phyloP scores from a whole-genome alignment of 1,140 invertebrate genomes.

The Aphaenogaster floridana region DNA sequence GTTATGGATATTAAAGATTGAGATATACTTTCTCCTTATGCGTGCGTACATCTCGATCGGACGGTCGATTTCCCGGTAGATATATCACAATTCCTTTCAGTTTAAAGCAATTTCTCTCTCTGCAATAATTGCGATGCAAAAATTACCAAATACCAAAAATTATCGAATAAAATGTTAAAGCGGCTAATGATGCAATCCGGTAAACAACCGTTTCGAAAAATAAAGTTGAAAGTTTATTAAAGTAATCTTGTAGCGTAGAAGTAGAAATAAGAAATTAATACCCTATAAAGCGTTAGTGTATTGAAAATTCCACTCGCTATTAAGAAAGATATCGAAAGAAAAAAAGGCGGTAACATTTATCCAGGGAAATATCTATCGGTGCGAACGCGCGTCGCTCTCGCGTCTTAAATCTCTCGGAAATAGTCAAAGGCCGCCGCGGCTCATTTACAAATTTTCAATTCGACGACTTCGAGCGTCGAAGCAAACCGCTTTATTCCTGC shows the following conservation, averaged over 20 bases:
- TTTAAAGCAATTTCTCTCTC: neutral
- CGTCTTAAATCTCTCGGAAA: conserved; percentile 51
- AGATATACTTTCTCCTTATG: conserved; percentile 29
- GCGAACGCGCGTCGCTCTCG: conserved; percentile 45
- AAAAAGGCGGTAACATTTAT: conserved; percentile 2
- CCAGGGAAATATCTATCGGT: neutral
- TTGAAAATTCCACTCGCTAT: neutral
- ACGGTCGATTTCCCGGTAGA: conserved; percentile 12
- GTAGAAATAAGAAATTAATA: neutral
- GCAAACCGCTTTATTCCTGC: neutral
- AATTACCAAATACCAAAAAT: neutral
- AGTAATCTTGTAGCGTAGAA: neutral
- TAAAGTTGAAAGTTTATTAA: neutral
- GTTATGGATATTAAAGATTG: conserved; percentile 64
- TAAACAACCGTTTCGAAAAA: neutral
- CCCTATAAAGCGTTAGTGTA: neutral
- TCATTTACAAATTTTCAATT: conserved; percentile 75
- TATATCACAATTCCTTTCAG: neutral
- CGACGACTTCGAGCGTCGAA: conserved; percentile 44
- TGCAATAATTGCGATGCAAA: neutral
- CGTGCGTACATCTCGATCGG: neutral
- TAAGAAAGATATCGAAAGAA: neutral
- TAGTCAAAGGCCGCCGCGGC: conserved; percentile 33
- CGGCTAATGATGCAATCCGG: neutral
- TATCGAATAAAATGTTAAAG: neutral